Base-by-base conservation (phyloP, 2,113 vertebrate species). In the Bos taurus region DNA sequence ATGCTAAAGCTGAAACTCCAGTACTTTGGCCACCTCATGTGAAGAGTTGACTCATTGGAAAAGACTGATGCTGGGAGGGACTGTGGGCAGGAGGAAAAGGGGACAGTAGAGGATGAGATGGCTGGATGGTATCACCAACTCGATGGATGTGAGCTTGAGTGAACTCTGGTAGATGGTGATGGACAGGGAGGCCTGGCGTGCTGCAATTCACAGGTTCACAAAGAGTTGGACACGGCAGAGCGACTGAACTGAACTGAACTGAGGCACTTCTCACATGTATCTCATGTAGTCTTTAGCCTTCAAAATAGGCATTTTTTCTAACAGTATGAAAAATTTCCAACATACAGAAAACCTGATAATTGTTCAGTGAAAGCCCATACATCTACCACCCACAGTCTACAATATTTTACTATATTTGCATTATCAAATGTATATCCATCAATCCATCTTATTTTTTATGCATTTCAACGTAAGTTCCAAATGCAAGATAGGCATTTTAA, bases 391-490 rank as follows among this genome's bases (percentile, higher is more conserved):
- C n/a, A 82, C 2, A 85, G 81, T 77, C 52, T 46, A 87, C 1
- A 14, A 60, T n/a, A 94, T 59, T 95, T 90, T 74, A 46, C 17
- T 93, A 60, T 40, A 93, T 86, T 81, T 86, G 4, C 16, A 74
- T 86, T 93, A 81, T 60, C 60, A 43, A 36, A 90, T 60, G 33
- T 36, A 54, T 56, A 93, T 90, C 64, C 21, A 78, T 57, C 21
- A 77, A 89, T n/a, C 40, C 67, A 78, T 89, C 43, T 85, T n/a
- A 89, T 33, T 33, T 60, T 62, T 92, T 40, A 89, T 40, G 40
- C 26, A 90, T 67, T 93, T 90, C n/a, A 86, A 93, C 93, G 23
- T 46, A 91, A 81, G 78, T 19, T 93, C 8, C n/a, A 86, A 90
- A 90, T n/a, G 21, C 43, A 93, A 95, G 16, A 78, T 2, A 71